Evolutionary conservation across 2,888 invertebrate species (phyloP).

Genomic region (Oscheius sp.): DNA sequence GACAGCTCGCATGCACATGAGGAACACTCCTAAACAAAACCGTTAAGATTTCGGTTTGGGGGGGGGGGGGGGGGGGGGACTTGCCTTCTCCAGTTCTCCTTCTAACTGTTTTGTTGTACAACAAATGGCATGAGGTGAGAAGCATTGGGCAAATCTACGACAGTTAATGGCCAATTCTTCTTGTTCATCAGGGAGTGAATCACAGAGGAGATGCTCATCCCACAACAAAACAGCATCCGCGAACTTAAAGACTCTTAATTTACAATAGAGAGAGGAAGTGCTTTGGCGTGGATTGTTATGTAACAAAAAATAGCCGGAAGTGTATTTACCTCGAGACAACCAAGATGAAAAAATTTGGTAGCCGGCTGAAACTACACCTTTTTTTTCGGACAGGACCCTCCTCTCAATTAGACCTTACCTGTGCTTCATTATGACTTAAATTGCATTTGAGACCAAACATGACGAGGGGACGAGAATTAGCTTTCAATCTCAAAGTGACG

Average conservation of each 20-base stretch:
- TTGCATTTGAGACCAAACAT: constrained; percentile 57
- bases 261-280: no score
- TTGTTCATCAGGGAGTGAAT: constrained; percentile 40
- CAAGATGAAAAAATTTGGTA: no score
- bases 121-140: constrained; percentile 50
- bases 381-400: no score
- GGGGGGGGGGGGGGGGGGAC: not conserved
- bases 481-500: constrained; percentile 34
- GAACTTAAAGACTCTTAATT: constrained; percentile 43
- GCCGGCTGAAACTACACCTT: no score
- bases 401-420: constrained; percentile 32
- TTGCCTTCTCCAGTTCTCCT: constrained; percentile 31
- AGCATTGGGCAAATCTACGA: constrained; percentile 51
- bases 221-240: constrained; percentile 47
- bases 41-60: no score
- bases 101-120: constrained; percentile 50
- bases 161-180: constrained; percentile 47
- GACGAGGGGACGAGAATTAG: constrained; percentile 51
- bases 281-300: no score
- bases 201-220: constrained; percentile 48
- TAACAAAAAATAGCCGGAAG: no score
- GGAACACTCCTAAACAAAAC: not conserved
- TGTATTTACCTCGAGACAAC: no score
- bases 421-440: constrained; percentile 47
- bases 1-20: constrained; percentile 33